phyloP scores from a whole-genome alignment of 2,113 vertebrate species.

The Cyprinodon brontotheroides region DNA sequence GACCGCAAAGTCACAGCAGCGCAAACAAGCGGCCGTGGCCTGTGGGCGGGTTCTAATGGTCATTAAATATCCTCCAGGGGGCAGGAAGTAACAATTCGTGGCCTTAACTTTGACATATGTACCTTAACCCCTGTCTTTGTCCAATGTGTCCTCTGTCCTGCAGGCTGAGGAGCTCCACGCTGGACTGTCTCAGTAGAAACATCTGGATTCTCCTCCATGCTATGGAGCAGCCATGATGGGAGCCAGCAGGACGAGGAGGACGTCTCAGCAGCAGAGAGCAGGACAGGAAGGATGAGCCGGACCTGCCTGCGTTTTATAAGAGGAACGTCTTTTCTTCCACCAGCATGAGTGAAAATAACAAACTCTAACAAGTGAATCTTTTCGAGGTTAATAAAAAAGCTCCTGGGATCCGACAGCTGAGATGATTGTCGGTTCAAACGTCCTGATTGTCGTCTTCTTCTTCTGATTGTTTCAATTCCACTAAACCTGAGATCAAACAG shows the following conservation, averaged over 20 bases:
- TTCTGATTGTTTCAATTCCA: background rate
- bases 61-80: too few relatives aligned
- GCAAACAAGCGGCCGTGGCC: too few relatives aligned
- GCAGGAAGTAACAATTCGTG: too few relatives aligned
- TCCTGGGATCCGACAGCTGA: background rate
- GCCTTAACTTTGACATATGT: too few relatives aligned
- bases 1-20: too few relatives aligned
- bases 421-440: constrained; percentile 22
- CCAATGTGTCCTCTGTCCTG: background rate
- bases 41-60: too few relatives aligned
- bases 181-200: background rate
- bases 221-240: constrained; percentile 8
- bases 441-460: constrained; percentile 38
- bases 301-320: background rate
- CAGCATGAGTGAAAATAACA: background rate
- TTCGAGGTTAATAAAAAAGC: background rate
- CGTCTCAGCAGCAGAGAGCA: background rate
- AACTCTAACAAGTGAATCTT: too few relatives aligned
- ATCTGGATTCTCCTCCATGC: background rate
- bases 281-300: constrained; percentile 9
- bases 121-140: too few relatives aligned
- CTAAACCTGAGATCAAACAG: background rate
- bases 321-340: background rate
- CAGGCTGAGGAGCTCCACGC: constrained; percentile 5
- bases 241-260: constrained; percentile 27